Percentiles rank a stretch among this genome's conserved stretches.
phyloP scores from a whole-genome alignment of 2,888 invertebrate species.

The Lysandra coridon region DNA sequence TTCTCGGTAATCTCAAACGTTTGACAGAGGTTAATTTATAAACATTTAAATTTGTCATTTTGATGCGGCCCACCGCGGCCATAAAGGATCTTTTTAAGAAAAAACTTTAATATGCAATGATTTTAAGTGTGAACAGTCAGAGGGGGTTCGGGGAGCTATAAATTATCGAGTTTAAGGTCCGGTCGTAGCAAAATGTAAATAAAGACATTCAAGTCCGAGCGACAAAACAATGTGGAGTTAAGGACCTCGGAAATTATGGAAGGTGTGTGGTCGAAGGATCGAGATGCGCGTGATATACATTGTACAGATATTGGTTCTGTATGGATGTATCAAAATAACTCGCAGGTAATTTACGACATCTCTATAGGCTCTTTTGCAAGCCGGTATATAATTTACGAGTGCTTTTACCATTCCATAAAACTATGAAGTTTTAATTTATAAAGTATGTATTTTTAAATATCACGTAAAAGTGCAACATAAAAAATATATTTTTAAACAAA shows the following conservation, averaged over 20 bases:
- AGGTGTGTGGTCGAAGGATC: constrained; percentile 48
- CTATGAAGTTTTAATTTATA: no score
- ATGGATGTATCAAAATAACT: background rate
- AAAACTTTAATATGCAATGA: constrained; percentile 35
- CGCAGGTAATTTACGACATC: background rate
- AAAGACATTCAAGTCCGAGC: constrained; percentile 52
- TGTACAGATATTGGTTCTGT: constrained; percentile 34
- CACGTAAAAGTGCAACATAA: no score
- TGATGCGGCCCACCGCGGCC: constrained; percentile 17
- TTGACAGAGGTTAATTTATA: constrained; percentile 27
- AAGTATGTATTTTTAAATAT: no score
- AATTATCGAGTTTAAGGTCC: constrained; percentile 50
- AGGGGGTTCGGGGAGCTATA: constrained; percentile 45
- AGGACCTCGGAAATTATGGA: constrained; percentile 44
- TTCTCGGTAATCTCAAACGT: constrained; percentile 26
- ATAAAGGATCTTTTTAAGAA: constrained; percentile 32
- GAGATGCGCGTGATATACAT: background rate
- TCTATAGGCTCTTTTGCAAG: no score
- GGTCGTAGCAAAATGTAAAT: constrained; percentile 49
- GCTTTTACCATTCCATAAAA: no score
- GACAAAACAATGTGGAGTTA: constrained; percentile 50
- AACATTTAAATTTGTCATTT: constrained; percentile 31
- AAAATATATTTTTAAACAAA: no score
- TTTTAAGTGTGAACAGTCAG: constrained; percentile 35
- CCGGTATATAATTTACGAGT: no score